Evolutionary conservation across 2,113 vertebrate genomes (phyloP), one percentile per base, ranked within the genome.

Genomic region (Rynchops niger): DNA sequence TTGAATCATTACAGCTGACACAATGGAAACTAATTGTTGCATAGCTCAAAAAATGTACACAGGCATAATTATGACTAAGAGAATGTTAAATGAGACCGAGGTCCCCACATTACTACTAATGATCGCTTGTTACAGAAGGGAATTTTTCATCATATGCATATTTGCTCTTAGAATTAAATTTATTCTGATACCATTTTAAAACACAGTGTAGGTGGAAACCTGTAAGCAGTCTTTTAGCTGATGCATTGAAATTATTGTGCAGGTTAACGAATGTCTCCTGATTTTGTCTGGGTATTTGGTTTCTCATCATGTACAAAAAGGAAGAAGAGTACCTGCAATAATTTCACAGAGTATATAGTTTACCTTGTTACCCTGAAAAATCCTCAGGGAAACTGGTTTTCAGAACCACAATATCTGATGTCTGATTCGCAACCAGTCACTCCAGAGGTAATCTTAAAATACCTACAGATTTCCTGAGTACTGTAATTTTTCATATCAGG

Each of bases 331-430:
- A 76, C 12, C 7, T 27, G 43, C 26, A 96, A 32, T 78, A 95
- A 95, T 94, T 97, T 72, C 26, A 95, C 29, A 76, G 80, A 89
- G 26, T 34, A 15, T 80, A 66, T 63, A 89, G 59, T 76, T 96
- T 96, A 92, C 40, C 23, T 40, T 79, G 27, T 92, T 95, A 67
- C 27, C 10, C 11, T 84, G 62, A 95, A 95, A 71, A 95, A 30
- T 88, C 47, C 58, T 95, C 25, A 74, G 72, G 76, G 63, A 96
- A 59, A 15, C 17, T 82, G 7, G 73, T 69, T 96, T 96, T 98
- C 92, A 93, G 62, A 96, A 88, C 36, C 30, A 53, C 22, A 73
- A 13, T 88, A 15, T 93, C n/a, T 90, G n/a, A 74, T 95, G 34
- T 71, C 81, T 95, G 47, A 80, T 93, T 97, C 89, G 85, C 81